phyloP scores from a whole-genome alignment of 2,113 vertebrate species.

The Xerus inauris region DNA sequence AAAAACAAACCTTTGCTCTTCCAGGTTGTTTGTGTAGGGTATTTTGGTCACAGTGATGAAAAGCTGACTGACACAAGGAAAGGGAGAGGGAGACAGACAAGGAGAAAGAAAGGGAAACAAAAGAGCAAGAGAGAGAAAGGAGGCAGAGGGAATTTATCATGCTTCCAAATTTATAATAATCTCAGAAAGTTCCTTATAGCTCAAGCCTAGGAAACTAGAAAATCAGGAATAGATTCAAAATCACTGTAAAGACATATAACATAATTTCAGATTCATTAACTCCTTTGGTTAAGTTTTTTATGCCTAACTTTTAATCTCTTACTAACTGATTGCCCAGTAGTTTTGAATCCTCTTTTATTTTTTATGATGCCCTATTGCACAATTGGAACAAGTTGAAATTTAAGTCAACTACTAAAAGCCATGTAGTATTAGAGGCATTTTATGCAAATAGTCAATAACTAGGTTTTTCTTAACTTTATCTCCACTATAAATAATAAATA shows the following conservation, averaged over 20 bases:
- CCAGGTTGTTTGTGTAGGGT: too few species aligned
- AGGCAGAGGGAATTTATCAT: not conserved
- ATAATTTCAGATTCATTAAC: not conserved
- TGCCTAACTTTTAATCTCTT: not conserved
- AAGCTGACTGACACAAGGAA: not conserved
- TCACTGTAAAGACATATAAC: not conserved
- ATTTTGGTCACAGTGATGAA: too few species aligned
- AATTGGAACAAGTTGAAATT: not conserved
- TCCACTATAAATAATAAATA: constrained; percentile 1
- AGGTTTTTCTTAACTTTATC: not conserved
- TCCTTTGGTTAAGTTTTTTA: not conserved
- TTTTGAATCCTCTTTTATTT: not conserved
- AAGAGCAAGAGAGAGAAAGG: accelerated
- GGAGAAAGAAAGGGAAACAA: too few species aligned
- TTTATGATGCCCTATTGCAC: not conserved
- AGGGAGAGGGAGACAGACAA: not conserved
- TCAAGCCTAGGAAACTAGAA: not conserved
- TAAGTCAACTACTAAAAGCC: not conserved
- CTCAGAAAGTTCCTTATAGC: not conserved
- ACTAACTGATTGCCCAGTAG: not conserved
- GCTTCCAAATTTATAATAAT: not conserved
- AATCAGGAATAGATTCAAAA: not conserved
- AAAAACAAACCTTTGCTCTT: too few species aligned
- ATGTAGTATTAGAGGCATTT: not conserved
- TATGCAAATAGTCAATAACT: not conserved